A percentile compares a stretch with the other conserved stretches of the same genome.
Conservation (phyloP, 2,113 vertebrate species). For the Atlantisia rogersi region DNA sequence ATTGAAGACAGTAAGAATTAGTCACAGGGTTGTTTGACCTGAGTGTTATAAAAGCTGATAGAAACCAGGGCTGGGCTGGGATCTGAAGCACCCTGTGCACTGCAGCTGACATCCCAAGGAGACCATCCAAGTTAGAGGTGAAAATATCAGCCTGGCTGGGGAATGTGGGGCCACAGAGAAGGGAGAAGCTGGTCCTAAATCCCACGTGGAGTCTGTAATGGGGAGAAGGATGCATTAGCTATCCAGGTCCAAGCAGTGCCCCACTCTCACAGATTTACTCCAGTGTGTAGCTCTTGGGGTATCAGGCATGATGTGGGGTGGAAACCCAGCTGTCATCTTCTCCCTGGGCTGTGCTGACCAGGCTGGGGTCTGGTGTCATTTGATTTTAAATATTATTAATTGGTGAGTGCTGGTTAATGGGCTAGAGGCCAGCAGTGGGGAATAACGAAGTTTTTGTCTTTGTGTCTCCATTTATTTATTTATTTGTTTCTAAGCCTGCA, state of each 20-base stretch:
- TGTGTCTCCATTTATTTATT: slow-evolving; percentile 34
- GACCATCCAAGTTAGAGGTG: not conserved
- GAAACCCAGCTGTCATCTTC: not conserved
- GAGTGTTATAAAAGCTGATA: not conserved
- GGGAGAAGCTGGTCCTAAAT: not conserved
- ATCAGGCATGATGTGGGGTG: accelerated
- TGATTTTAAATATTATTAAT: not conserved
- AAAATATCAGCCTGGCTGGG: not conserved
- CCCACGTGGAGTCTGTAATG: not conserved
- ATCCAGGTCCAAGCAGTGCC: not conserved
- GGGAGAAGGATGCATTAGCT: not conserved
- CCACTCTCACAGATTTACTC: not conserved
- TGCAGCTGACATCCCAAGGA: accelerated
- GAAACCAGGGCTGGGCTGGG: not conserved
- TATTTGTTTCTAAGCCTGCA: slow-evolving; percentile 6
- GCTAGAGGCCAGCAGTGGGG: not conserved
- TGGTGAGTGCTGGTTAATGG: not conserved
- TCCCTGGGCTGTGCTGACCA: not conserved
- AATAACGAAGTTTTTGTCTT: not conserved
- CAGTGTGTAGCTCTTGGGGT: not conserved
- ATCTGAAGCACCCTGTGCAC: not conserved
- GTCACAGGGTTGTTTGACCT: not conserved
- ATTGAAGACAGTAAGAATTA: not conserved
- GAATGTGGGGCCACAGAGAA: not conserved
- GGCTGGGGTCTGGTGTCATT: not conserved